phyloP scores from a whole-genome alignment of 2,888 invertebrate species.

The Holacanthella duospinosa region DNA sequence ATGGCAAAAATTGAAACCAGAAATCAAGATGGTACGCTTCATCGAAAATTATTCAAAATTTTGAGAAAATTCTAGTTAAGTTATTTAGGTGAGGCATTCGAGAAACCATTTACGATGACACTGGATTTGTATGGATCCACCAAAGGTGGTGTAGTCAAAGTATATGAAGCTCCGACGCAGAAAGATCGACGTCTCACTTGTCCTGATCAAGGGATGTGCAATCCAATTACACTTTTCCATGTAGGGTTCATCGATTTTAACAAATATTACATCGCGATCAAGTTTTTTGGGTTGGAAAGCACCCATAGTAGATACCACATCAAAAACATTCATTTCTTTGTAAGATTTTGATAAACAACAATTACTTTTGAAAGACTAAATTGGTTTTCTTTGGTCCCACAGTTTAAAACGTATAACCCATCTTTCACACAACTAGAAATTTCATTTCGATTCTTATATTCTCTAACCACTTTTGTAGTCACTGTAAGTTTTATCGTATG shows the following conservation, averaged over 20 bases:
- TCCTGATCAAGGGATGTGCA: conserved; percentile 51
- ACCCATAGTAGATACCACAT: conserved; percentile 77
- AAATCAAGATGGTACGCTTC: conserved; percentile 63
- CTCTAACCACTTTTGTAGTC: conserved; percentile 57
- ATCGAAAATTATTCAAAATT: background rate
- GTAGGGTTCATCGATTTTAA: conserved; percentile 79
- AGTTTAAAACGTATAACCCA: conserved; percentile 94
- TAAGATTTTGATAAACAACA: conserved; percentile 45
- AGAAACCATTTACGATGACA: conserved; percentile 76
- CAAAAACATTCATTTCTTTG: conserved; percentile 71
- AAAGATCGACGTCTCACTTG: conserved; percentile 72
- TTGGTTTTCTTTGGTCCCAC: background rate
- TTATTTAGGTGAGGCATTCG: conserved; percentile 71
- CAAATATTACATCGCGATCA: conserved; percentile 72
- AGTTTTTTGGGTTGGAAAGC: conserved; percentile 70
- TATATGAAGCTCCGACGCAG: conserved; percentile 24
- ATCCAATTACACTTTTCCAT: conserved; percentile 78
- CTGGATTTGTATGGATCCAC: conserved; percentile 44
- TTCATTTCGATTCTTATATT: conserved; percentile 89
- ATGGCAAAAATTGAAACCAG: conserved; percentile 72
- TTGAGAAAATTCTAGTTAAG: background rate
- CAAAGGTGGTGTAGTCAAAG: conserved; percentile 28
- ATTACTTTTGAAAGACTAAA: background rate
- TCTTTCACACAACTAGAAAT: conserved; percentile 94
- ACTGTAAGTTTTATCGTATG: conserved; percentile 60